phyloP scores from a whole-genome alignment of 2,888 invertebrate genomes.

The Troilus luridus region DNA sequence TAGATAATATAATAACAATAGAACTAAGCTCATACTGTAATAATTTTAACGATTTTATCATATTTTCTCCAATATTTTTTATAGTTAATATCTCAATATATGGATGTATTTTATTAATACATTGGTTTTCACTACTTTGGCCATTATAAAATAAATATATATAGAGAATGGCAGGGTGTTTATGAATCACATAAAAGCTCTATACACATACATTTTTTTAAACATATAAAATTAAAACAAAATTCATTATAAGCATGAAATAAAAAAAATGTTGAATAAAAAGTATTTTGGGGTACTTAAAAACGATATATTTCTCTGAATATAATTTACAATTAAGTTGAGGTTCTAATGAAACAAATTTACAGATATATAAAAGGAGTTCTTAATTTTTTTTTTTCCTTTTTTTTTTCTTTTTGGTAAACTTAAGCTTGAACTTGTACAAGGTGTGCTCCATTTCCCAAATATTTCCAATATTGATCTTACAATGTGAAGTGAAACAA shows the following conservation, averaged over 20 bases:
- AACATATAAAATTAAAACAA: not conserved
- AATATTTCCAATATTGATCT: not conserved
- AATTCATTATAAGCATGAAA: not conserved
- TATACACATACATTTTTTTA: no score
- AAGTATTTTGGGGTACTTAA: constrained; percentile 34
- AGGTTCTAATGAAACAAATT: constrained; percentile 48
- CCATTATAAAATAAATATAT: no score
- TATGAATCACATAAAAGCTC: no score
- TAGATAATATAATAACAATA: no score
- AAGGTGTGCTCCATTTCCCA: constrained; percentile 1
- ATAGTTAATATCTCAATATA: no score
- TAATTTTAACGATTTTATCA: no score
- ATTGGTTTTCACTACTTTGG: no score
- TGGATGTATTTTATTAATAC: no score
- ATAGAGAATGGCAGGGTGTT: not conserved
- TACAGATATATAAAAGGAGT: constrained; percentile 47
- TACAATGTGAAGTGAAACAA: not conserved
- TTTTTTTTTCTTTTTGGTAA: not conserved
- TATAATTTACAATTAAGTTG: constrained; percentile 54
- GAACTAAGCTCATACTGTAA: no score
- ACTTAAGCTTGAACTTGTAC: constrained; percentile 27
- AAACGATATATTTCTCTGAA: constrained; percentile 47
- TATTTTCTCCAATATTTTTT: no score
- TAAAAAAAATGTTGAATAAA: not conserved
- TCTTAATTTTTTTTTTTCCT: not conserved